phyloP scores from a whole-genome alignment of 2,113 vertebrate species.

The Petrocephalus microphthalmus region DNA sequence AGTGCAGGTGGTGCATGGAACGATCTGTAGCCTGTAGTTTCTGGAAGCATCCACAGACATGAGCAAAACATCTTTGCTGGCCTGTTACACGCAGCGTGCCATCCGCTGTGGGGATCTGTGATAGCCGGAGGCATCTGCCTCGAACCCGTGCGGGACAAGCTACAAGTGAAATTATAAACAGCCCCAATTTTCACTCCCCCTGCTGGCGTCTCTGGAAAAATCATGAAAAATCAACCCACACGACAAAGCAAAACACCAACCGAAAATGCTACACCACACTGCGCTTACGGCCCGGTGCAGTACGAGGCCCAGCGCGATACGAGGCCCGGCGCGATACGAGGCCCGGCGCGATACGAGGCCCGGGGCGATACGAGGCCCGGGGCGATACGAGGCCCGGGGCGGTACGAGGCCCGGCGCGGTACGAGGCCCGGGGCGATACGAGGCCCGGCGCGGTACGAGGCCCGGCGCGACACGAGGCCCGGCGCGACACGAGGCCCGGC shows the following conservation, averaged over 20 bases:
- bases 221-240: not conserved
- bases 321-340: not conserved
- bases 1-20: not conserved
- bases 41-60: not conserved
- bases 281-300: too few relatives aligned
- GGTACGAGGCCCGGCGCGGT: not conserved
- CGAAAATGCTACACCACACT: too few relatives aligned
- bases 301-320: not conserved
- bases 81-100: not conserved
- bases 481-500: not conserved
- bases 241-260: not conserved
- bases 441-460: not conserved
- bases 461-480: not conserved
- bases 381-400: not conserved
- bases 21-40: not conserved
- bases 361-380: not conserved
- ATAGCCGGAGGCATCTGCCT: not conserved
- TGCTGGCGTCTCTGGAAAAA: not conserved
- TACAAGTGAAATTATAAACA: constrained; percentile 15
- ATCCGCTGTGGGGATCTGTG: too few relatives aligned
- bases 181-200: constrained; percentile 17
- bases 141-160: not conserved
- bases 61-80: not conserved
- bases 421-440: not conserved
- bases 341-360: not conserved